Evolutionary conservation across 2,888 invertebrate genomes (phyloP).

Genomic region (Eledona agricola): DNA sequence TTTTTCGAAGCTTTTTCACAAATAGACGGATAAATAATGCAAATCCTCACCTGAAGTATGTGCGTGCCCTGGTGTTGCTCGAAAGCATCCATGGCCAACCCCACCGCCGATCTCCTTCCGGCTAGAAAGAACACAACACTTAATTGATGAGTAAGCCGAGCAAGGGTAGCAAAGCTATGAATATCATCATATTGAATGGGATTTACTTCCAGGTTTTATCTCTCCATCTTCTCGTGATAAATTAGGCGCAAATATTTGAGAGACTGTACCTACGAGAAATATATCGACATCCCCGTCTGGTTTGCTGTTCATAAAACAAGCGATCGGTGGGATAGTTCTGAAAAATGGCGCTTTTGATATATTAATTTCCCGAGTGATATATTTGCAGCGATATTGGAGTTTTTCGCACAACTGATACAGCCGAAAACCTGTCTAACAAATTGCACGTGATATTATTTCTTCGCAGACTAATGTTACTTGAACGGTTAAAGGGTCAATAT

Average conservation of each 20-base stretch:
- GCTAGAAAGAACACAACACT: conserved; percentile 75
- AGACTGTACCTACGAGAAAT: conserved; percentile 9
- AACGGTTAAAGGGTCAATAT: conserved; percentile 14
- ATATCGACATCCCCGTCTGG: conserved; percentile 29
- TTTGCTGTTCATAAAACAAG: conserved; percentile 32
- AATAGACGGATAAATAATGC: conserved; percentile 41
- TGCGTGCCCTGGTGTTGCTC: conserved; percentile 98
- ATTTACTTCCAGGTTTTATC: conserved; percentile 38
- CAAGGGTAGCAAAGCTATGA: conserved; percentile 47
- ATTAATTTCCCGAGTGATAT: conserved; percentile 46
- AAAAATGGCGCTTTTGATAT: conserved; percentile 39
- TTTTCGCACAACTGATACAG: conserved; percentile 45
- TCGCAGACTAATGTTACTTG: no score
- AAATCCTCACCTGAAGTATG: conserved; percentile 84
- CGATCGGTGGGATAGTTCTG: conserved; percentile 38
- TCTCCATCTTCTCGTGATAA: conserved; percentile 25
- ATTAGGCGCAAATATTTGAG: conserved; percentile 30
- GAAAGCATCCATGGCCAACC: conserved; percentile 86
- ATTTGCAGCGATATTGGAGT: conserved; percentile 46
- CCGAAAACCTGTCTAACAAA: conserved; percentile 50
- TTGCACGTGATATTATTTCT: conserved; percentile 52
- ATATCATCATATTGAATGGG: conserved; percentile 44
- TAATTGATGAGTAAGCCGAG: conserved; percentile 40
- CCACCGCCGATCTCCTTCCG: conserved; percentile 74
- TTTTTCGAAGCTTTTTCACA: conserved; percentile 39